Evolutionary conservation across 1,140 invertebrate species (phyloP).

Genomic region (Drosophila pseudoananassae): DNA sequence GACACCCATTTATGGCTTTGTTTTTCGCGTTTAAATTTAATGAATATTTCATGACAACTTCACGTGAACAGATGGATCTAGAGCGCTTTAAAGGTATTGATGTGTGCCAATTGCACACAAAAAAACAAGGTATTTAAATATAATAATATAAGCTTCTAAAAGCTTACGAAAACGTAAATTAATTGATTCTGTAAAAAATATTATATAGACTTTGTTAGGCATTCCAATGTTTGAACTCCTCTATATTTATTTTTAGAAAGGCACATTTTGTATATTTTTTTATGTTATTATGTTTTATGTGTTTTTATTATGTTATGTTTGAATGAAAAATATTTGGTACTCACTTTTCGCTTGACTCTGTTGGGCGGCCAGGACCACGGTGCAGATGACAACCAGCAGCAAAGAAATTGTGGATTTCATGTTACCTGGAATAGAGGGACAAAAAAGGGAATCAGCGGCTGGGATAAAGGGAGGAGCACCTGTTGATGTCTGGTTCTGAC

Average conservation of each 20-base stretch:
- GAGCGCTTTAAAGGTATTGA: slow-evolving; percentile 13
- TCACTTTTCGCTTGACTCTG: slow-evolving; percentile 83
- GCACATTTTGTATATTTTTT: too few relatives aligned
- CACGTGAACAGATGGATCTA: slow-evolving; percentile 1
- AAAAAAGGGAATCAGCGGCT: slow-evolving; percentile 5
- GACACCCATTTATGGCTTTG: slow-evolving; percentile 69
- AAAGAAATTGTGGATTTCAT: slow-evolving; percentile 82
- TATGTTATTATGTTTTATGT: too few relatives aligned
- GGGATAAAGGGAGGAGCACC: slow-evolving; percentile 30
- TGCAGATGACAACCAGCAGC: slow-evolving; percentile 79
- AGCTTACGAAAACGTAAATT: not conserved
- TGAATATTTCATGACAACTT: slow-evolving; percentile 55
- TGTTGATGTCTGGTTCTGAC: slow-evolving; percentile 53
- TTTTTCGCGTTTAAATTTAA: slow-evolving; percentile 64
- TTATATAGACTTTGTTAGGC: too few relatives aligned
- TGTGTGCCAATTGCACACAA: not conserved
- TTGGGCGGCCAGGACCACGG: slow-evolving; percentile 79
- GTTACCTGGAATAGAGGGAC: slow-evolving; percentile 57
- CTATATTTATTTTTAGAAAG: too few relatives aligned
- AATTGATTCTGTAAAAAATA: too few relatives aligned
- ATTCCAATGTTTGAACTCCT: too few relatives aligned
- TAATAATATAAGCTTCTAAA: not conserved
- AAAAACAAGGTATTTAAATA: not conserved
- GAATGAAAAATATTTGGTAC: slow-evolving; percentile 26
- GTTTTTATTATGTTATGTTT: too few relatives aligned